phyloP scores from a whole-genome alignment of 2,888 invertebrate genomes.

The Drosophila stalkeri region DNA sequence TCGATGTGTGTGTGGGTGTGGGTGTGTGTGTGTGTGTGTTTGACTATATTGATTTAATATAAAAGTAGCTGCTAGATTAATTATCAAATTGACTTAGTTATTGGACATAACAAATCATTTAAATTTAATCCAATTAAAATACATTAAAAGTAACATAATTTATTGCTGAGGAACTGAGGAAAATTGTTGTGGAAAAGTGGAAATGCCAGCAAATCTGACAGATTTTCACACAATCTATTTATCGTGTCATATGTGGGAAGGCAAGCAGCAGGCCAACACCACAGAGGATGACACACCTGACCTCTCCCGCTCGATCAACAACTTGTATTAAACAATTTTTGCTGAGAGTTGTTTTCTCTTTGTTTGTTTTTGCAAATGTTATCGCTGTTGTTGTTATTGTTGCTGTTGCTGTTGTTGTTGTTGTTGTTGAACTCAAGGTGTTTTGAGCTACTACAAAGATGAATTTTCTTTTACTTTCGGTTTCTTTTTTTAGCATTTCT shows the following conservation, averaged over 20 bases:
- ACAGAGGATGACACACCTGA: slow-evolving; percentile 5
- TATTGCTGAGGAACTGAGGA: slow-evolving; percentile 23
- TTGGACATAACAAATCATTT: slow-evolving; percentile 37
- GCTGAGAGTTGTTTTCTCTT: slow-evolving; percentile 34
- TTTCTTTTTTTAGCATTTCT: slow-evolving; percentile 37
- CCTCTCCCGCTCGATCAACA: slow-evolving; percentile 11
- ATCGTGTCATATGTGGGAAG: slow-evolving; percentile 63
- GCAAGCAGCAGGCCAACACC: slow-evolving; percentile 4
- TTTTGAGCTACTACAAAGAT: slow-evolving; percentile 39
- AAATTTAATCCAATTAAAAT: slow-evolving; percentile 59
- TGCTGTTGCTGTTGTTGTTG: slow-evolving; percentile 7
- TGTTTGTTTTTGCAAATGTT: slow-evolving; percentile 13
- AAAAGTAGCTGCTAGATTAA: slow-evolving; percentile 28
- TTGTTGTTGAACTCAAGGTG: slow-evolving; percentile 52
- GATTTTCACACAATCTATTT: slow-evolving; percentile 69
- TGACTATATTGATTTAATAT: slow-evolving; percentile 38
- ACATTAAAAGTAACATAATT: slow-evolving; percentile 49
- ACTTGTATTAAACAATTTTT: slow-evolving; percentile 57
- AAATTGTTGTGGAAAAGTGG: slow-evolving; percentile 44
- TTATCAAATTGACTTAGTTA: slow-evolving; percentile 28
- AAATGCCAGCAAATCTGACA: slow-evolving; percentile 64
- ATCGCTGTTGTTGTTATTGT: not conserved
- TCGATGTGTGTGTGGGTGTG: not conserved
- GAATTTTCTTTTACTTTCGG: slow-evolving; percentile 32
- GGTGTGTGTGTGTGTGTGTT: slow-evolving; percentile 7